Evolutionary conservation across 2,797 vertebrate genomes (phyloP).

Genomic region (Sebastes steindachneri): DNA sequence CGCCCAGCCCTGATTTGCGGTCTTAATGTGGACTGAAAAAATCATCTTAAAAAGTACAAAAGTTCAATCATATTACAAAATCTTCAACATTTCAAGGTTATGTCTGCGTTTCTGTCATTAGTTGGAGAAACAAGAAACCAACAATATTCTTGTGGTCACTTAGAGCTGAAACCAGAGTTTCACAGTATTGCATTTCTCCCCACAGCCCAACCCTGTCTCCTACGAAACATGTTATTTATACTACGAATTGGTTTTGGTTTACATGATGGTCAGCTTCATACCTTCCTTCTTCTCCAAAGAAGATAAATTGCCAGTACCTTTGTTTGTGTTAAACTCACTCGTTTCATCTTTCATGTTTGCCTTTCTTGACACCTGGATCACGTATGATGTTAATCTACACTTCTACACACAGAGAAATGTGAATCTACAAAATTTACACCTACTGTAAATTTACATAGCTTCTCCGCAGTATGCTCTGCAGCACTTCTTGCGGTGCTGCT

Average conservation of each 20-base stretch:
- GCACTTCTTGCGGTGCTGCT: background rate
- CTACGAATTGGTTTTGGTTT: background rate
- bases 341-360: background rate
- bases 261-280: background rate
- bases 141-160: background rate
- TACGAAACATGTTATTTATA: background rate
- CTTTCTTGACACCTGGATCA: background rate
- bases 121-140: background rate
- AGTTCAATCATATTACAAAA: background rate
- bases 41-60: background rate
- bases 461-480: background rate
- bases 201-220: background rate
- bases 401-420: background rate
- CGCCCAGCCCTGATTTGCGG: too few relatives aligned
- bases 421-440: background rate
- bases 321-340: background rate
- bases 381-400: background rate
- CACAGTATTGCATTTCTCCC: background rate
- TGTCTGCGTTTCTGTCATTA: background rate
- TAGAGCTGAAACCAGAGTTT: background rate
- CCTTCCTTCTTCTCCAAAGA: background rate
- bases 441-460: background rate
- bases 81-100: too few relatives aligned
- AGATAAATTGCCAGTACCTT: background rate
- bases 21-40: background rate